Evolutionary conservation across 2,797 vertebrate genomes (phyloP), one percentile per base, ranked within the genome.

Genomic region (Garrulus glandarius): DNA sequence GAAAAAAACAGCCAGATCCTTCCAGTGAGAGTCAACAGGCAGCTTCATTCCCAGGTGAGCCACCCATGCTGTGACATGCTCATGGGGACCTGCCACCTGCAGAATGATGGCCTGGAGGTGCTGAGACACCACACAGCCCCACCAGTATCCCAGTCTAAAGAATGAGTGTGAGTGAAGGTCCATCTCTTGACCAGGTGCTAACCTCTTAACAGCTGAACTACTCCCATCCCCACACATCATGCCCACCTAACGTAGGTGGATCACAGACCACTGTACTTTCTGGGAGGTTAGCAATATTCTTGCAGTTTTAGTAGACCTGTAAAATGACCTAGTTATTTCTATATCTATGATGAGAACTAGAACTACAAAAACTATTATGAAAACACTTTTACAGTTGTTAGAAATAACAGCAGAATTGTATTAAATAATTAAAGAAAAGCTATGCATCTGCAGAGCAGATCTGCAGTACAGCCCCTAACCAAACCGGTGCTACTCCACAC

Each of bases 401-500:
- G 30, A 49, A 87, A n/a, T 23, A 55, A 41, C n/a, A 71, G 24
- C 10, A 87, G 52, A 86, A 79, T 32, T 57, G 15, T 41, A 63
- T 50, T 19, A 89, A 36, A 22, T 69, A 78, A 91, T 44, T 60
- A 80, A 57, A 46, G 61, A 55, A 72, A 56, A 92, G 23, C 12
- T 77, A 59, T 15, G 53, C 46, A 79, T 85, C 64, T 85, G 43
- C 63, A 57, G 59, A 91, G 50, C 39, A 8, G 21, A 78, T 41
- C 57, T 89, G 76, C 26, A 74, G 55, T 61, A 64, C 1, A 4
- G 72, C 56, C 84, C 43, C 93, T 47, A 75, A 89, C 93, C 94
- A 94, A 96, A 94, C 95, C 5, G 1, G 94, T 84, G 93, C 76
- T 16, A 61, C 79, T 86, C 29, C 77, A 84, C 26, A 63, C n/a